Evolutionary conservation across 2,113 vertebrate genomes (phyloP).

Genomic region (Balaenoptera acutorostrata): DNA sequence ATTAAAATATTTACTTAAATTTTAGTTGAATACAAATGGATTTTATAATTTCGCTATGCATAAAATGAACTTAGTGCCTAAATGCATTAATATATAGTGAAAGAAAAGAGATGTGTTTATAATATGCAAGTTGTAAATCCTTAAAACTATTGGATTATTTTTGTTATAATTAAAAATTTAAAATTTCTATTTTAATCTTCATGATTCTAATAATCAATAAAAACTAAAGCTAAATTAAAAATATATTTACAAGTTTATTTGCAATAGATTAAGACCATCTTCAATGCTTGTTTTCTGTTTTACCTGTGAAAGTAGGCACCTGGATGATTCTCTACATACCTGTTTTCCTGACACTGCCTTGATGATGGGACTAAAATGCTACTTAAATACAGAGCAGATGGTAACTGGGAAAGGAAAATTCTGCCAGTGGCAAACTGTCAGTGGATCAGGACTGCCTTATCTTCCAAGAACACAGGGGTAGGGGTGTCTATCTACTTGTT

Average conservation of each 20-base stretch:
- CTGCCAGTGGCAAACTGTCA: neutral
- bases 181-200: neutral
- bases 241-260: neutral
- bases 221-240: neutral
- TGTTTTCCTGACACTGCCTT: neutral
- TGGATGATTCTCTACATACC: neutral
- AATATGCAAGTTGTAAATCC: neutral
- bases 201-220: neutral
- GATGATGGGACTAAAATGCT: neutral
- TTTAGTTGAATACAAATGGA: neutral
- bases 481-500: neutral
- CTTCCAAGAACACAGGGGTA: neutral
- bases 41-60: neutral
- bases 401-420: neutral
- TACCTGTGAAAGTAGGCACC: neutral
- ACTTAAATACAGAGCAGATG: neutral
- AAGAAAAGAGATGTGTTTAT: neutral
- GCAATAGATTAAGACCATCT: neutral
- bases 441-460: neutral
- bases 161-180: neutral
- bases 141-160: neutral
- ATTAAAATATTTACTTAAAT: constrained; percentile 18
- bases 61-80: neutral
- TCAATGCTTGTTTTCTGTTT: neutral
- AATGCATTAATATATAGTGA: neutral